These are phyloP conservation scores for Noctua janthe DNA, from an alignment of 2,888 invertebrate species.

Conservation along the genomic window DNA sequence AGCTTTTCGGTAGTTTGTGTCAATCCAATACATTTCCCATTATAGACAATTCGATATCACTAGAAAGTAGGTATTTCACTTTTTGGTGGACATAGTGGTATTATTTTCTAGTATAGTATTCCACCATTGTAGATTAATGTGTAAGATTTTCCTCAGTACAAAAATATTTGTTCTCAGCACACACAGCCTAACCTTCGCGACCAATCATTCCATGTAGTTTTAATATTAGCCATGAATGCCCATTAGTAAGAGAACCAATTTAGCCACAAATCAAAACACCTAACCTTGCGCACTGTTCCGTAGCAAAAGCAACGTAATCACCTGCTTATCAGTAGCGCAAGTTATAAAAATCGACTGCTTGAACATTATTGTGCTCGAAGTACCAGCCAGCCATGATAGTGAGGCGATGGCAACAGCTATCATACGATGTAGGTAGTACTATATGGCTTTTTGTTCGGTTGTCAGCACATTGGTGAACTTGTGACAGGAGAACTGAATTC, in stretches of 20 bases:
- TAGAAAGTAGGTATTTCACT: neutral
- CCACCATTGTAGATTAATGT: neutral
- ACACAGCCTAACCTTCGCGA: constrained; percentile 6
- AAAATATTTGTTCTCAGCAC: neutral
- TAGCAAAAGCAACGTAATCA: constrained; percentile 14
- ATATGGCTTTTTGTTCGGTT: neutral
- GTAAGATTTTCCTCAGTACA: neutral
- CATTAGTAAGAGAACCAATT: constrained; percentile 23
- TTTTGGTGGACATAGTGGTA: neutral
- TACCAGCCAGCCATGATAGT: constrained; percentile 14
- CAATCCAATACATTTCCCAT: neutral
- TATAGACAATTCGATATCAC: neutral
- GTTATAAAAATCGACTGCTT: constrained; percentile 24
- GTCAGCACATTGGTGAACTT: constrained; percentile 9
- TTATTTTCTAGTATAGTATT: neutral
- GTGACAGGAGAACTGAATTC: neutral
- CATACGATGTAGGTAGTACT: neutral
- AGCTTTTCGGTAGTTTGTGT: neutral
- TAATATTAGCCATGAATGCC: constrained; percentile 13
- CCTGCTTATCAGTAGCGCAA: constrained; percentile 30
- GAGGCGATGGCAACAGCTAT: constrained; percentile 13
- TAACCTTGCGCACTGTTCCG: constrained; percentile 16
- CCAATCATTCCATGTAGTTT: neutral
- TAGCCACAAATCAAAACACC: constrained; percentile 16
- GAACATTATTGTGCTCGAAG: constrained; percentile 16